A percentile compares a stretch with the other conserved stretches of the same genome.
These are phyloP conservation scores for Erythrolamprus reginae DNA, from an alignment of 2,113 vertebrate species.

Conservation along the genomic window DNA sequence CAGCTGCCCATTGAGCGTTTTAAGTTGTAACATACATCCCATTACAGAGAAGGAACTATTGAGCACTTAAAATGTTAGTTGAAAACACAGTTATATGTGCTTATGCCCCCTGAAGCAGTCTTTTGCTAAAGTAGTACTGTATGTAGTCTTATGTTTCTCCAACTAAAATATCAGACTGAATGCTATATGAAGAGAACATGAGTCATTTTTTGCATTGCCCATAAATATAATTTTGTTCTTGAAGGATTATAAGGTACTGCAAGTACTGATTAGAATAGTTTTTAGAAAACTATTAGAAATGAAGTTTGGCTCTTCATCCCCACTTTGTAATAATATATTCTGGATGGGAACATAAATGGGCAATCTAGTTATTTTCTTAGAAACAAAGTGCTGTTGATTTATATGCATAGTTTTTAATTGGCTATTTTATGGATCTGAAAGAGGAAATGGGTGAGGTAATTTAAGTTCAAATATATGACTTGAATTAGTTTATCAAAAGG, in stretches of 20 bases:
- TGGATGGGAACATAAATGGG: conserved; percentile 2
- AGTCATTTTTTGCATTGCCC: conserved; percentile 41
- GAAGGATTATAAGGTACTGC: neutral
- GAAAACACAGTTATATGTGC: conserved; percentile 41
- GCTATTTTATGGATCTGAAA: conserved; percentile 31
- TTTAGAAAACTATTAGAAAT: neutral
- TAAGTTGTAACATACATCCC: conserved; percentile 10
- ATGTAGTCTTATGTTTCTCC: conserved; percentile 40
- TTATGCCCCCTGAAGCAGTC: conserved; percentile 39
- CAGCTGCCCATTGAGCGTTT: conserved; percentile 4
- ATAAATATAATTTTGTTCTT: neutral
- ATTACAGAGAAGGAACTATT: conserved; percentile 46
- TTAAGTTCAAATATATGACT: neutral
- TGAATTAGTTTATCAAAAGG: conserved; percentile 19
- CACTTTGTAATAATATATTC: neutral
- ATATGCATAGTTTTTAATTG: conserved; percentile 21
- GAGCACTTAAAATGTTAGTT: conserved; percentile 53
- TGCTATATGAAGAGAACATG: conserved; percentile 43
- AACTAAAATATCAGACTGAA: conserved; percentile 42
- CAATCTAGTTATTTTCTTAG: rapidly evolving
- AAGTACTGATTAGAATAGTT: neutral
- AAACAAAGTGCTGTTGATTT: conserved; percentile 18
- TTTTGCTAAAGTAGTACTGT: conserved; percentile 55
- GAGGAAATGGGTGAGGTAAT: neutral
- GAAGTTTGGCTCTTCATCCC: neutral